Base-by-base conservation (phyloP, 2,888 invertebrate species). In the Apomyelois bistriatella region DNA sequence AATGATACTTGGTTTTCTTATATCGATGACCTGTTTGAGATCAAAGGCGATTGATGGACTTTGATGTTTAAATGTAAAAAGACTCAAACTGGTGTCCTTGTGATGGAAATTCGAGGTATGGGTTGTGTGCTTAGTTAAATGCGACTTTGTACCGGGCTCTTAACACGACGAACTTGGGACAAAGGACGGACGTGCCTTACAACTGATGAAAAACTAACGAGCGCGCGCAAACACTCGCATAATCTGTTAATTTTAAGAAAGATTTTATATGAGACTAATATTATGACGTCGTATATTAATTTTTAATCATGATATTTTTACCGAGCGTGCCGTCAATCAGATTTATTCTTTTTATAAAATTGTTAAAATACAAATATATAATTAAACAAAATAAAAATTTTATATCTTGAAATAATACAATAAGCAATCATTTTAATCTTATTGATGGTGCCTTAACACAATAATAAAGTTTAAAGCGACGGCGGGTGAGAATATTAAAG, bases 1-100 rank as follows among this genome's bases (percentile, higher is more conserved):
- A 53, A 52, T 53, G 53, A 55, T 52, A 56, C 53, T 65, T 59
- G 76, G 79, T 77, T 77, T 80, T 74, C 73, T 74, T 76, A 80
- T 79, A 82, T 82, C 78, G 84, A 85, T 83, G 82, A 79, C 75
- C 74, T 73, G 75, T 74, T 76, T 68, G 67, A 85, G 77, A 85
- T 86, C 85, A 85, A 87, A 85, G 79, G 65, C 66, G 62, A 75
- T 72, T 66, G 72, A 78, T 75, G 74, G 70, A 74, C 85, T 86
- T 87, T 85, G 85, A 87, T 83, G 85, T 86, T 82, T 77, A 76
- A 84, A 83, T 80, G 73, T 71, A 70, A 74, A 77, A 76, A 75
- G 74, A 71, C 75, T 80, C 74, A 76, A 81, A 79, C 74, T 76
- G 75, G 71, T 82, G 79, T 76, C 81, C 81, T 79, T 78, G 82